Conservation (phyloP, 2,888 invertebrate genomes). For the Drosophila subsilvestris region DNA sequence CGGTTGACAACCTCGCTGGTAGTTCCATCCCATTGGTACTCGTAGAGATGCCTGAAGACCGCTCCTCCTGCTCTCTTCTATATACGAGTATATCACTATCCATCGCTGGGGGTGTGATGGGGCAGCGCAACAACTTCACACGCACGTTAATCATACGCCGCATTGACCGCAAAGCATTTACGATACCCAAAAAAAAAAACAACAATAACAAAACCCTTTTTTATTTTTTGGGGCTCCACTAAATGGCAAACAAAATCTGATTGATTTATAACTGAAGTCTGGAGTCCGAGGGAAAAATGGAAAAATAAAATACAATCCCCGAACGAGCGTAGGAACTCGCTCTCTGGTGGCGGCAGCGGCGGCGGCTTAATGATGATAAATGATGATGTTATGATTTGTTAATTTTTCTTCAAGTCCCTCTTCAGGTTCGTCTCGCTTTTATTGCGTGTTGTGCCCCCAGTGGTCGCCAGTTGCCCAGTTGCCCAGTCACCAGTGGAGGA, state of each 20-base stretch:
- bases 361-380: conserved; percentile 80
- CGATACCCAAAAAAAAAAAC: conserved; percentile 2
- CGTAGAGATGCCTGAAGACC: neutral
- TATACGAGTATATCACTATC: neutral
- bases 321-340: neutral
- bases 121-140: conserved; percentile 56
- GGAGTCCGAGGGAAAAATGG: conserved; percentile 36
- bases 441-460: conserved; percentile 50
- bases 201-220: conserved; percentile 4
- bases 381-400: conserved; percentile 82
- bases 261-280: conserved; percentile 79
- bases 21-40: neutral
- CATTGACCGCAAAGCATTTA: conserved; percentile 49
- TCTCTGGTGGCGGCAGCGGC: conserved; percentile 3
- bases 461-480: no score
- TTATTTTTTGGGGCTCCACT: conserved; percentile 29
- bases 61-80: neutral
- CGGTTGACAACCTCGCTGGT: conserved; percentile 40
- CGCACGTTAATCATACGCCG: conserved; percentile 68
- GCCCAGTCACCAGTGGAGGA: conserved; percentile 18
- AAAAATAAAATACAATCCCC: conserved; percentile 34
- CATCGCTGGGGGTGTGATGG: conserved; percentile 36
- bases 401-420: conserved; percentile 66
- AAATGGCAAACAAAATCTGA: conserved; percentile 75
- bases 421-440: conserved; percentile 28